phyloP scores from a whole-genome alignment of 2,888 invertebrate species.

The Therioaphis trifolii region DNA sequence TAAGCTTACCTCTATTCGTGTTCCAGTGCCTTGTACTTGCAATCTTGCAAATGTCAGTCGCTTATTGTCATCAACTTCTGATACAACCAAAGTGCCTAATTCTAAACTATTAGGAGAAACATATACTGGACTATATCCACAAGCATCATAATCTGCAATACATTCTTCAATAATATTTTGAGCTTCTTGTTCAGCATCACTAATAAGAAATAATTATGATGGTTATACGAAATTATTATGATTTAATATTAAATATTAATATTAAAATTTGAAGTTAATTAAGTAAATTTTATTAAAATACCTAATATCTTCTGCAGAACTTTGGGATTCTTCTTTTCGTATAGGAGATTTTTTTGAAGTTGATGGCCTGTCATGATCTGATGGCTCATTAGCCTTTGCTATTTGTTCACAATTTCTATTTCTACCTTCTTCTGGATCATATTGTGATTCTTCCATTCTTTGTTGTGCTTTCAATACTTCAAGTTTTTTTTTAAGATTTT shows the following conservation, averaged over 20 bases:
- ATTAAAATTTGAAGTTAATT: neutral
- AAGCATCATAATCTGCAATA: conserved; percentile 79
- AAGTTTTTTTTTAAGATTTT: conserved; percentile 87
- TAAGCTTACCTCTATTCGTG: conserved; percentile 70
- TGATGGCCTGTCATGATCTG: conserved; percentile 16
- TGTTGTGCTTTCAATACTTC: conserved; percentile 89
- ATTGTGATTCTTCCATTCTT: conserved; percentile 71
- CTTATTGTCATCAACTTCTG: conserved; percentile 81
- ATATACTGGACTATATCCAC: conserved; percentile 86
- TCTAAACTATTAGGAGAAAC: conserved; percentile 76
- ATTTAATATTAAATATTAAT: neutral
- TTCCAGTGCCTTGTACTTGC: conserved; percentile 74
- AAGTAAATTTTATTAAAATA: neutral
- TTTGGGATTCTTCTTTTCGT: conserved; percentile 3
- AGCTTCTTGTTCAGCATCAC: conserved; percentile 59
- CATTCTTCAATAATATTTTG: conserved; percentile 52
- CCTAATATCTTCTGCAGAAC: conserved; percentile 56
- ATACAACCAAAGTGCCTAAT: conserved; percentile 80
- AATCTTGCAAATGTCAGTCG: conserved; percentile 80
- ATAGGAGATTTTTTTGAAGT: conserved; percentile 28
- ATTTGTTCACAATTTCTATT: conserved; percentile 18
- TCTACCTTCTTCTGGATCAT: conserved; percentile 64
- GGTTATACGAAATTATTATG: no score
- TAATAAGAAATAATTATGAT: conserved; percentile 33
- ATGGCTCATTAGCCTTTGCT: neutral